phyloP scores from a whole-genome alignment of 2,113 vertebrate genomes.

The Strix aluco region DNA sequence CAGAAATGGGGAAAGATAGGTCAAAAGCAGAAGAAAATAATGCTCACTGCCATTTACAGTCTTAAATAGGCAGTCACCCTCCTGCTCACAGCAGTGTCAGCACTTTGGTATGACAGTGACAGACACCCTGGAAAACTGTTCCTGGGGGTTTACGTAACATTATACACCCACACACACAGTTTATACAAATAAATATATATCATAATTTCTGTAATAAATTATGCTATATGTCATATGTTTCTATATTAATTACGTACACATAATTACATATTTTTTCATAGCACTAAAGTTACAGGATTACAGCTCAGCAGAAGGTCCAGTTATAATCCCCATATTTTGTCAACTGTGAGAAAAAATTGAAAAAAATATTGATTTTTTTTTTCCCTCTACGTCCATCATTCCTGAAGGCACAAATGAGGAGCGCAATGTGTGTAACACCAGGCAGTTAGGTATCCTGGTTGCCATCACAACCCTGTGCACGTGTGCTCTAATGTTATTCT shows the following conservation, averaged over 20 bases:
- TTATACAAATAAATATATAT: neutral
- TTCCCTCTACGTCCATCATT: neutral
- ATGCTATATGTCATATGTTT: neutral
- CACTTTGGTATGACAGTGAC: neutral
- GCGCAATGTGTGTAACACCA: neutral
- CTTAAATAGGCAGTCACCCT: neutral
- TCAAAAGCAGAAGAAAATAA: constrained; percentile 44
- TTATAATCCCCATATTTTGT: neutral
- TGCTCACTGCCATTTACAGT: neutral
- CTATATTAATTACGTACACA: neutral
- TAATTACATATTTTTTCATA: neutral
- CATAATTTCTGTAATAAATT: neutral
- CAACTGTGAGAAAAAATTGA: neutral
- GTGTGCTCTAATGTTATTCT: constrained; percentile 29
- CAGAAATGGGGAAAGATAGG: neutral
- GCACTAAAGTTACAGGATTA: neutral
- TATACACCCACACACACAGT: neutral
- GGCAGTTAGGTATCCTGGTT: constrained; percentile 25
- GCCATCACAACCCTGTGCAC: constrained; percentile 39
- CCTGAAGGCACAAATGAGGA: neutral
- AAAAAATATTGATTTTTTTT: neutral
- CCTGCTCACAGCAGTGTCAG: neutral
- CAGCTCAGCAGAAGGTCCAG: neutral
- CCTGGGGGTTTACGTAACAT: neutral
- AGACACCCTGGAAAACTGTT: neutral